Base-by-base conservation (phyloP, 2,113 vertebrate species). In the Callithrix jacchus region DNA sequence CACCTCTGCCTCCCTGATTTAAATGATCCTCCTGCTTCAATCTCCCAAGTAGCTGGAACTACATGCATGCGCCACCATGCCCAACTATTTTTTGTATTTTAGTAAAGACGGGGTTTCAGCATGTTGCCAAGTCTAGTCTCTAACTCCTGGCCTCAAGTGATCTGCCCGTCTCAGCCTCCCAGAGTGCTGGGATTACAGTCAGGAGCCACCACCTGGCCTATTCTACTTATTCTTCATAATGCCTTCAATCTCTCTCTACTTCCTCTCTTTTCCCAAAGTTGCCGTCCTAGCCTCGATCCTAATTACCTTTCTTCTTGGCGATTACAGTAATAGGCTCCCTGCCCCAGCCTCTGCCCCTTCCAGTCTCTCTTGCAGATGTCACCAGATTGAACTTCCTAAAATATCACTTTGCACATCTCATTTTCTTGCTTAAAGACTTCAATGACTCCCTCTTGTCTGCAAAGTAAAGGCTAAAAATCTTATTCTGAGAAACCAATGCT, bases 281-380 rank as follows among this genome's bases (percentile, higher is more conserved):
- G 47, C 25, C 18, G 12, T 71, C 47, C 64, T 54, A 86, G n/a
- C 76, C 17, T 73, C 66, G 47, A 42, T 71, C 47, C 84, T 95
- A 92, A 97, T 97, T 96, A 92, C 66, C 74, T 88, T 87, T 95
- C 70, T 95, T 84, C 81, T 90, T 96, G 96, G 94, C 84, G 95
- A 96, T 97, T 95, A 93, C 25, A 90, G 64, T 87, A 82, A 95
- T 88, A 95, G 92, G 79, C 81, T 95, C 58, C 64, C 52, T 90
- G 81, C 87, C 79, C 56, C 70, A 92, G 89, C 86, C 80, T 40
- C 95, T 92, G 92, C 79, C 87, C 89, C 58, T 92, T 95, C 85
- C 74, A 96, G 76, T 93, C 80, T 94, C 61, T 47, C 58, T 58
- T 96, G 21, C 54, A 85, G 89, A 96, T 97, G 58, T 94, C 94